Evolutionary conservation across 2,113 vertebrate species (phyloP).

Genomic region (Anoplopoma fimbria): DNA sequence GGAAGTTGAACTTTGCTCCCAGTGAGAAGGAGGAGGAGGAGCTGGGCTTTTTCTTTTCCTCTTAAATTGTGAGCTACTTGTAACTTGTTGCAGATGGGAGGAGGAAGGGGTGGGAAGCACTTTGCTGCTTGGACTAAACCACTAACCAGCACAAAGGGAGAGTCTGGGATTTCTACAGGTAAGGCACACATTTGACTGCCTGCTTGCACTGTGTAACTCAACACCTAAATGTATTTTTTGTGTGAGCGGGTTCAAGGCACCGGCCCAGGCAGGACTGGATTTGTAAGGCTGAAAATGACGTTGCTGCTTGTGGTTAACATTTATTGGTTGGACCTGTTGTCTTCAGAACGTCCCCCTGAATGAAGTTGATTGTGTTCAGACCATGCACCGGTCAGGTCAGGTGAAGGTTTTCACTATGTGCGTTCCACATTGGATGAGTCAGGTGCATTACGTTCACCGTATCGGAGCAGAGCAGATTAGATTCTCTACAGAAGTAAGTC

Average conservation of each 20-base stretch:
- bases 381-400: background rate
- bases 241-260: background rate
- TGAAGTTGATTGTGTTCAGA: background rate
- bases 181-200: slow-evolving; percentile 17
- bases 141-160: background rate
- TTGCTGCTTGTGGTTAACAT: background rate
- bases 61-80: slow-evolving; percentile 56
- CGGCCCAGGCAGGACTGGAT: background rate
- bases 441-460: background rate
- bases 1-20: slow-evolving; percentile 74
- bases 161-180: slow-evolving; percentile 47
- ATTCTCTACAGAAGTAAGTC: background rate
- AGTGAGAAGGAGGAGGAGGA: slow-evolving; percentile 60
- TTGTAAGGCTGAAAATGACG: background rate
- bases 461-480: background rate
- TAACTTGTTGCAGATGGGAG: slow-evolving; percentile 63
- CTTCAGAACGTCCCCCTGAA: background rate
- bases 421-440: background rate
- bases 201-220: slow-evolving; percentile 1
- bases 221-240: background rate
- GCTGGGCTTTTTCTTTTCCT: slow-evolving; percentile 43
- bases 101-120: slow-evolving; percentile 51
- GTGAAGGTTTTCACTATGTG: background rate
- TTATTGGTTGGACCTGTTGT: background rate
- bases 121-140: slow-evolving; percentile 42